These are phyloP conservation scores for Limnodromus scolopaceus DNA, from an alignment of 2,797 vertebrate species.

Conservation along the genomic window DNA sequence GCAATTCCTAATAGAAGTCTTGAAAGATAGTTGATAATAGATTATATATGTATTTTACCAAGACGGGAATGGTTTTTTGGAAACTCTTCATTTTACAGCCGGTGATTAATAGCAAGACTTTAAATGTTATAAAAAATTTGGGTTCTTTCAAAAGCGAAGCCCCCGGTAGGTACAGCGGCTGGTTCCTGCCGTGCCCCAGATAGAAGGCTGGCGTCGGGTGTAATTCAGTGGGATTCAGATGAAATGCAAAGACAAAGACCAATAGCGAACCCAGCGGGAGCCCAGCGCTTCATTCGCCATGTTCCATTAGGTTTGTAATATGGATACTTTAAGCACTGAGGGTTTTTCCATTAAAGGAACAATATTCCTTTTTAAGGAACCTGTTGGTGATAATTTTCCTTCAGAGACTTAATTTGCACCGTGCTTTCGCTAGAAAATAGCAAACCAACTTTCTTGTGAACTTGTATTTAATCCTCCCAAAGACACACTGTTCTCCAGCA, in stretches of 20 bases:
- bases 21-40: neutral
- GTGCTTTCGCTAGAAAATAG: neutral
- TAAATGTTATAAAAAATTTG: neutral
- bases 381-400: neutral
- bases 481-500: neutral
- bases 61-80: accelerated
- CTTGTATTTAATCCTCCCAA: neutral
- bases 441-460: neutral
- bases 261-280: neutral
- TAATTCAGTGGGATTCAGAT: neutral
- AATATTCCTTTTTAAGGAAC: neutral
- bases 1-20: neutral
- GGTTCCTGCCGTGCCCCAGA: neutral
- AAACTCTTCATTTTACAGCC: neutral
- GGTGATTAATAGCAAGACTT: neutral
- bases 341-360: neutral
- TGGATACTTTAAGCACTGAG: neutral
- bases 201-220: neutral
- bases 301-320: neutral
- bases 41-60: accelerated
- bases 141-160: neutral
- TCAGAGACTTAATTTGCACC: neutral
- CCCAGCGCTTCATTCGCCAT: neutral
- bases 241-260: neutral
- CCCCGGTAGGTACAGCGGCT: accelerated